phyloP scores from a whole-genome alignment of 2,797 vertebrate genomes.

The Sebastes kiyomatsui region DNA sequence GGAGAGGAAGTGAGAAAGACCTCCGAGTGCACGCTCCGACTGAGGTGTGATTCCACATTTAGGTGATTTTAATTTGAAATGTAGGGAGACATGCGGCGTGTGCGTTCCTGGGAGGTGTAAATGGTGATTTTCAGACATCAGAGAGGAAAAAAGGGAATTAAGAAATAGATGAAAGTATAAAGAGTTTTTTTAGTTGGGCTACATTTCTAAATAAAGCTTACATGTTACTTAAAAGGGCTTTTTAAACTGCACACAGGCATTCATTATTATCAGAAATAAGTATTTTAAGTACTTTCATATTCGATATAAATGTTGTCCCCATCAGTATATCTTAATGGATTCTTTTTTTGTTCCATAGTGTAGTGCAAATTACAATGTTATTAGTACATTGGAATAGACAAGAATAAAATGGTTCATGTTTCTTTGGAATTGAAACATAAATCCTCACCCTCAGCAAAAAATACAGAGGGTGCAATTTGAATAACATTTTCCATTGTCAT shows the following conservation, averaged over 20 bases:
- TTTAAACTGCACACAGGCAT: background rate
- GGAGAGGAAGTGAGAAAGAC: conserved; percentile 4
- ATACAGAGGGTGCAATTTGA: background rate
- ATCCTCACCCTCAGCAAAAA: background rate
- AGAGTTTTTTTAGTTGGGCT: background rate
- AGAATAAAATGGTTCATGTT: background rate
- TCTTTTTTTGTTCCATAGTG: background rate
- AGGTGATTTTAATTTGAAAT: conserved; percentile 22
- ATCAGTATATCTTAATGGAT: background rate
- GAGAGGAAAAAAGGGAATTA: background rate
- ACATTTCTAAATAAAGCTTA: background rate
- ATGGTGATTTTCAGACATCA: background rate
- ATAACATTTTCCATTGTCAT: background rate
- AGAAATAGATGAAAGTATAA: background rate
- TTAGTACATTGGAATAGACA: background rate
- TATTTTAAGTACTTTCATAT: background rate
- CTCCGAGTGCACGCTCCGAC: background rate
- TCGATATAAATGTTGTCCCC: background rate
- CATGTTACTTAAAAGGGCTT: background rate
- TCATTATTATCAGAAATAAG: background rate
- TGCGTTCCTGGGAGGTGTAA: conserved; percentile 1
- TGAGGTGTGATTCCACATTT: conserved; percentile 9
- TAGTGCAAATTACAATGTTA: background rate
- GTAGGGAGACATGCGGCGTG: background rate
- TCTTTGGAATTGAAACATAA: background rate